phyloP scores from a whole-genome alignment of 2,113 vertebrate species.

The Falco punctatus region DNA sequence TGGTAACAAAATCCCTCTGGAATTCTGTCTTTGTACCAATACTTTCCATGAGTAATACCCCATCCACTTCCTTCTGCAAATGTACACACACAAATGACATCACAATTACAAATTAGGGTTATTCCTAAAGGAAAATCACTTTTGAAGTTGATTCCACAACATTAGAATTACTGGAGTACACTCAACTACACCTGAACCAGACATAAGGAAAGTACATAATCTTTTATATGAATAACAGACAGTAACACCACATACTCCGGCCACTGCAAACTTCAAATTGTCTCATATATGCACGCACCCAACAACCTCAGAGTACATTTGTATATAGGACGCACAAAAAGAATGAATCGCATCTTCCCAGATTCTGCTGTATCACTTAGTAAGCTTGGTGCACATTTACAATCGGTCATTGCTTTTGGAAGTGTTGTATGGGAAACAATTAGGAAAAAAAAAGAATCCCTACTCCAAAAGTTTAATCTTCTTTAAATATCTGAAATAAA shows the following conservation, averaged over 20 bases:
- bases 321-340: neutral
- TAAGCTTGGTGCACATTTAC: neutral
- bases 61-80: neutral
- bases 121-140: neutral
- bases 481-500: neutral
- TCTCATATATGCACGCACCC: neutral
- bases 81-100: fast-evolving
- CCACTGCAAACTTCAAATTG: neutral
- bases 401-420: neutral
- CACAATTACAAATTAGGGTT: neutral
- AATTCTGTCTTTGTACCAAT: neutral
- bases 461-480: fast-evolving
- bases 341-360: neutral
- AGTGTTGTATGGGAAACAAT: neutral
- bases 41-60: neutral
- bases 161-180: neutral
- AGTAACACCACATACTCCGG: neutral
- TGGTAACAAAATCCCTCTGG: neutral
- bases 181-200: neutral
- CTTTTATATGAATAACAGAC: neutral
- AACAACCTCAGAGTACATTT: neutral
- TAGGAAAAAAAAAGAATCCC: neutral
- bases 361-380: neutral
- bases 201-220: neutral
- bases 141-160: neutral